phyloP scores from a whole-genome alignment of 2,113 vertebrate species.

The Pycnonotus jocosus region DNA sequence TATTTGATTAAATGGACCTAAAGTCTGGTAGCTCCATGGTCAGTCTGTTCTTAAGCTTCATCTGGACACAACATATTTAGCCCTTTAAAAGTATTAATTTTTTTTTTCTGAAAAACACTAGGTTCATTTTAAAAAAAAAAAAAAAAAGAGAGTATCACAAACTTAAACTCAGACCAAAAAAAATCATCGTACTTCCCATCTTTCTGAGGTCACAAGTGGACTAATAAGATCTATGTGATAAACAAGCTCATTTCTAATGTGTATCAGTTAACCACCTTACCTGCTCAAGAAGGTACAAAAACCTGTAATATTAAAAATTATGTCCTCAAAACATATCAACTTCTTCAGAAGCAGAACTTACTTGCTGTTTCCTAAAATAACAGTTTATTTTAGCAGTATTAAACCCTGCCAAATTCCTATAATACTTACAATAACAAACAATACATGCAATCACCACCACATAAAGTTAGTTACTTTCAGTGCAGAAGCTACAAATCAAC shows the following conservation, averaged over 20 bases:
- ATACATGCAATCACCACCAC: neutral
- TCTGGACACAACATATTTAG: neutral
- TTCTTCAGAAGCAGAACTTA: neutral
- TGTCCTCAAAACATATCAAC: neutral
- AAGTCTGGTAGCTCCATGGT: neutral
- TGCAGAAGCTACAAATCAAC: neutral
- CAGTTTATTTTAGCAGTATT: neutral
- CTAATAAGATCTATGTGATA: neutral
- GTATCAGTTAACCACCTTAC: neutral
- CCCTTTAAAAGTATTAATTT: neutral
- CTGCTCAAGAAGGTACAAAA: neutral
- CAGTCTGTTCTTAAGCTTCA: neutral
- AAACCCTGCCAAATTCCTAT: neutral
- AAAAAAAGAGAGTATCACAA: fast-evolving
- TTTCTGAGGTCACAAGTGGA: neutral
- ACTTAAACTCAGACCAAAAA: neutral
- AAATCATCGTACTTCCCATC: fast-evolving
- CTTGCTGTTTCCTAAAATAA: neutral
- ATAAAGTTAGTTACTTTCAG: neutral
- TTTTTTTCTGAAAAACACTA: neutral
- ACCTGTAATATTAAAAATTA: neutral
- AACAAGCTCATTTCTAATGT: neutral
- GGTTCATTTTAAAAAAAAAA: neutral
- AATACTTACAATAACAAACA: neutral
- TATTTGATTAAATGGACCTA: neutral